Conservation (phyloP, 1,140 invertebrate genomes). For the Hylaeus volcanicus region DNA sequence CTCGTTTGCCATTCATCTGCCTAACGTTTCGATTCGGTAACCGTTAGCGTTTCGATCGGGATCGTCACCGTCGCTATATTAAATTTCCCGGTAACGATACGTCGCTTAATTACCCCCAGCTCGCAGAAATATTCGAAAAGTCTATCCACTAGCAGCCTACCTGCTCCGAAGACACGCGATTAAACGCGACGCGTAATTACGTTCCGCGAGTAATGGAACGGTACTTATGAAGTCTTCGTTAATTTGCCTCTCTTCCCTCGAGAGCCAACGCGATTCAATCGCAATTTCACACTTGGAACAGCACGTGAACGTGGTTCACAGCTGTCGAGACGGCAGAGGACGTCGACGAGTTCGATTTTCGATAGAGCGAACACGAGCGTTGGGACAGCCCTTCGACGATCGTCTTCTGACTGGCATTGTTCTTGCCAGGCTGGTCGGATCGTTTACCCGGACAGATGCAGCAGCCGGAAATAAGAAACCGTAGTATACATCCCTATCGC, state of each 20-base stretch:
- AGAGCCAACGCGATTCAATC: slow-evolving; percentile 21
- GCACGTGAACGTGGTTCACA: slow-evolving; percentile 36
- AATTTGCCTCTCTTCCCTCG: background rate
- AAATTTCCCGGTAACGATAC: background rate
- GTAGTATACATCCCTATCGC: slow-evolving; percentile 41
- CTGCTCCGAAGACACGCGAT: background rate
- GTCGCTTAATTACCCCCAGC: slow-evolving; percentile 22
- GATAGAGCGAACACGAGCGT: background rate
- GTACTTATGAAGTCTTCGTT: slow-evolving; percentile 36
- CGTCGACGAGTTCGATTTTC: background rate
- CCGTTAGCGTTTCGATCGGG: too few species aligned
- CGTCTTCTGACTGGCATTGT: slow-evolving; percentile 11
- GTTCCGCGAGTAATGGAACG: slow-evolving; percentile 33
- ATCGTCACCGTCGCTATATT: too few species aligned
- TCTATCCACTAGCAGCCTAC: too few species aligned
- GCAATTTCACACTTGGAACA: slow-evolving; percentile 35
- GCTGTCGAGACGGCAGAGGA: background rate
- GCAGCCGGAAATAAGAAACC: slow-evolving; percentile 56
- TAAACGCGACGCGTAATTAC: slow-evolving; percentile 42
- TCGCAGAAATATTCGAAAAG: slow-evolving; percentile 9
- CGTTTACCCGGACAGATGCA: slow-evolving; percentile 22
- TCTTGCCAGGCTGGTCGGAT: background rate
- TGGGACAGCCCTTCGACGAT: background rate
- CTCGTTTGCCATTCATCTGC: too few species aligned
- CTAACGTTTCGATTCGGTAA: too few species aligned